Base-by-base conservation (phyloP, 1,140 invertebrate genomes). In the Zaprionus tsacasi region DNA sequence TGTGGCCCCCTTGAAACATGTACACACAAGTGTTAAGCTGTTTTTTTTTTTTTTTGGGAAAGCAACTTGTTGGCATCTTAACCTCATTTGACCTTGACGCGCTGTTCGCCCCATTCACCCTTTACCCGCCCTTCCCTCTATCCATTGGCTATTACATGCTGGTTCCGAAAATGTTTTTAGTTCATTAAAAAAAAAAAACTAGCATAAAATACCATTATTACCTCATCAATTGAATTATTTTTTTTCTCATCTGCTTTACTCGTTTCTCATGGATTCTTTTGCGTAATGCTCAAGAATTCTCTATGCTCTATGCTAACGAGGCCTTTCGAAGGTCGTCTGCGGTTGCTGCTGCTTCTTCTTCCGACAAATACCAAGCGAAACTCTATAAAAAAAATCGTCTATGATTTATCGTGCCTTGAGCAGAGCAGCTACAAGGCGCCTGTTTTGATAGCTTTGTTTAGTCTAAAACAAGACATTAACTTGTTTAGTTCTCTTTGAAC, bases 1-100 rank as follows among this genome's bases (percentile, higher is more conserved):
- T 59, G 63, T 67, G 55, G 33, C 71, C 71, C 71, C 40, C 52
- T 69, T 63, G 35, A 63, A 63, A 72, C 55, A 66, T 64, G 60
- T 61, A 69, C 40, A 69, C 40, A 45, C 65, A 74, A 69, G 71
- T 74, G 71, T 54, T 45, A 69, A 69, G 54, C 35, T 56, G 11
- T 66, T 56, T 55, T 55, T 38, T 15, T 64, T 38, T 56, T 65
- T 35, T 45, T 68, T 70, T 55, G 56, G 66, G 71, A 70, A 74
- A 74, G 66, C 71, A 70, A 57, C 52, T 70, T 57, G 66, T 57
- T 58, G 66, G 50, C 50, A 69, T 54, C 65, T 69, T 70, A 79
- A 87, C 79, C 79, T 76, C 70, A 45, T 66, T 55, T 87, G 82
- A 86, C 83, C 82, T 86, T 86, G 81, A 38, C 43, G 48, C 58